Evolutionary conservation across 53 echinoderm and acorn worm species (phyloP).

Genomic region (Glandiceps talaboti): DNA sequence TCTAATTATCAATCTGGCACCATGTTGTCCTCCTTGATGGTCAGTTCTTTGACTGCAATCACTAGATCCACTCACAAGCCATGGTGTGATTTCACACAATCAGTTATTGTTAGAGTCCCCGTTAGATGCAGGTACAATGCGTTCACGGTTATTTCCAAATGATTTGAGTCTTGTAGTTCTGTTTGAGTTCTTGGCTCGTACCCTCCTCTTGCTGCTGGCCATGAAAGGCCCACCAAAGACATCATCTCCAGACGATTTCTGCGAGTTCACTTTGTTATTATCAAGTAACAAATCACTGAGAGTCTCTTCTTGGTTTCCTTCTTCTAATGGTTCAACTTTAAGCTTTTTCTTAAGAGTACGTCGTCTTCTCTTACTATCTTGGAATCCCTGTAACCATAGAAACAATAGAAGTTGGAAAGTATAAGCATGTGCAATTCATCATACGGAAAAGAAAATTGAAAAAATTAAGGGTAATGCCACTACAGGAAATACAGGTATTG

Average conservation of each 20-base stretch:
- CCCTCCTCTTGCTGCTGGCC: neutral
- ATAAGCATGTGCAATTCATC: neutral
- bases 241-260: neutral
- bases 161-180: neutral
- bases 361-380: neutral
- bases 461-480: neutral
- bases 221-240: neutral
- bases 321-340: neutral
- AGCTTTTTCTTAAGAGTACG: neutral
- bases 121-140: too few relatives aligned
- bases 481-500: neutral
- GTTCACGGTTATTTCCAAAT: too few relatives aligned
- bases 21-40: too few relatives aligned
- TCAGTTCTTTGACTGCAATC: too few relatives aligned
- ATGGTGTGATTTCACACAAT: too few relatives aligned
- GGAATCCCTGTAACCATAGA: neutral
- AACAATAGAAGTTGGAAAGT: neutral
- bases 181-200: neutral
- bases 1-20: too few relatives aligned
- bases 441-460: neutral
- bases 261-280: neutral
- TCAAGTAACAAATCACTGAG: neutral
- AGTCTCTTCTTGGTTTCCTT: neutral
- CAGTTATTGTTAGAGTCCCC: too few relatives aligned
- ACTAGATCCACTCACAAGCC: too few relatives aligned